Evolutionary conservation across 1,140 invertebrate species (phyloP), one percentile per base, ranked within the genome.

Genomic region (Hydropsyche tenuis): DNA sequence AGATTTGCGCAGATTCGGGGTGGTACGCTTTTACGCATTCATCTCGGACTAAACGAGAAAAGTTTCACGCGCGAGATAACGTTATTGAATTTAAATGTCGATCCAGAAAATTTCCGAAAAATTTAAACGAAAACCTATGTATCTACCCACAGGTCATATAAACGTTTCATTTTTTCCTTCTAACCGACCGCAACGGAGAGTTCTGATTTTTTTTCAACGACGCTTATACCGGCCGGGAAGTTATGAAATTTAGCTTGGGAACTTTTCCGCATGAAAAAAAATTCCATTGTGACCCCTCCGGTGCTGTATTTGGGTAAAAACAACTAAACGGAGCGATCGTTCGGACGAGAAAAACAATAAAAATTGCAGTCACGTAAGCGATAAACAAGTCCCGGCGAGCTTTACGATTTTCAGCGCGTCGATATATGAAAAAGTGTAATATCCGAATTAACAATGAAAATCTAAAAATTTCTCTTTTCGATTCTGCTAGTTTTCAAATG

Each of bases 301-400:
- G n/a, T n/a, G n/a, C n/a, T 37, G 30, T 37, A 37, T 37, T 37
- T 37, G 30, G 30, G 3, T 9, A 37, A 37, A 37, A 37, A 37
- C 30, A 37, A 37, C 30, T 3, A 37, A 37, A 37, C 30, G 30
- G 9, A 37, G 9, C 30, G 30, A 37, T 37, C 30, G 30, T 37
- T 37, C 30, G 30, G 30, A 37, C 9, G 30, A 3, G 30, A 9
- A 37, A 9, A 9, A 37, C 27, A 43, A 43, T 68, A 30, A 68
- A 68, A 68, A 68, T 68, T 68, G 16, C 45, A 22, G 43, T 68
- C 65, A 68, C 65, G 65, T 68, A 68, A 1, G 18, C 23, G 23
- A 48, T 68, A 68, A 68, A 68, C 65, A 62, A 14, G 56, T 37
- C 30, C 30, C 30, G 56, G 27, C 22, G 23, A n/a, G 30, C 4